These are phyloP conservation scores for Pelochelys cantorii DNA, from an alignment of 2,797 vertebrate genomes.

Conservation along the genomic window DNA sequence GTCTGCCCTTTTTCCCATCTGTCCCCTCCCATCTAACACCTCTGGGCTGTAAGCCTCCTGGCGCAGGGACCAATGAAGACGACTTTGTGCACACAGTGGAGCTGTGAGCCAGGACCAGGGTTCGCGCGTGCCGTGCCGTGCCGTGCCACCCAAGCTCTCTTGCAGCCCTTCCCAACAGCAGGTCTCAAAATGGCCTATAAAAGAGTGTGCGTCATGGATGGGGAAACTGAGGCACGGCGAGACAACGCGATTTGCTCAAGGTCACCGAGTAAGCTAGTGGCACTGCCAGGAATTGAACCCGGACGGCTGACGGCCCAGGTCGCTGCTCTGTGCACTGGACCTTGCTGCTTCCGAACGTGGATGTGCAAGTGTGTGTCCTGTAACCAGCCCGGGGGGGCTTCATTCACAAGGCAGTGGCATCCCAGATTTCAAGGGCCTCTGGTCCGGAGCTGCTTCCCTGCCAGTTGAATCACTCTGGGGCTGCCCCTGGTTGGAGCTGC, in stretches of 20 bases:
- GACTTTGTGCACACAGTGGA: background rate
- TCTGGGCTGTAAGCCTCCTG: background rate
- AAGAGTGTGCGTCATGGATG: background rate
- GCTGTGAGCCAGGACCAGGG: background rate
- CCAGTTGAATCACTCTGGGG: background rate
- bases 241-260: background rate
- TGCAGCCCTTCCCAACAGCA: background rate
- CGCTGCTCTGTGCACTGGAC: background rate
- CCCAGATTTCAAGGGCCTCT: background rate
- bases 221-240: background rate
- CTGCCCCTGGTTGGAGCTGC: background rate
- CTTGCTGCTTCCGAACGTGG: too few species aligned
- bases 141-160: background rate
- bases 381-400: background rate
- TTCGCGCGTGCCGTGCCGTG: background rate
- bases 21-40: background rate
- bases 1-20: background rate
- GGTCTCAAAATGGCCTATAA: background rate
- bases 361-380: background rate
- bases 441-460: background rate
- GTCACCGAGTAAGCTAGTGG: background rate
- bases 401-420: background rate
- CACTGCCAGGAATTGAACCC: background rate
- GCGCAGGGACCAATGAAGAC: too few species aligned
- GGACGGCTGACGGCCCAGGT: background rate